phyloP scores from a whole-genome alignment of 1,140 invertebrate genomes.

The Trichonephila clavata region DNA sequence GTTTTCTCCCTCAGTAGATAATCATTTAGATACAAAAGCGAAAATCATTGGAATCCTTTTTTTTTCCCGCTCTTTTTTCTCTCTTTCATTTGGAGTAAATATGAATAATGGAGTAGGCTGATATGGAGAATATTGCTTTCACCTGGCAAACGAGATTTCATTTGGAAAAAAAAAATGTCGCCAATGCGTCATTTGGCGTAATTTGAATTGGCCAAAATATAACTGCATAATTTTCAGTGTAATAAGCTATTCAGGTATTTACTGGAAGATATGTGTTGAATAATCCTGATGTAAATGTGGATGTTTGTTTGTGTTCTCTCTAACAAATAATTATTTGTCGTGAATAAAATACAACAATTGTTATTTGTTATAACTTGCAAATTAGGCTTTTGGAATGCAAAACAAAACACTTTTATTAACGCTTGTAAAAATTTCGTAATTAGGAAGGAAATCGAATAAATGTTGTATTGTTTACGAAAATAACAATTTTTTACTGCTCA shows the following conservation, averaged over 20 bases:
- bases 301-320: background rate
- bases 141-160: background rate
- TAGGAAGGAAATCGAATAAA: no score
- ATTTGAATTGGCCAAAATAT: background rate
- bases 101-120: constrained; percentile 10
- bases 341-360: no score
- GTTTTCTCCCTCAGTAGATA: constrained; percentile 6
- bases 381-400: no score
- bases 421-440: no score
- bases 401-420: no score
- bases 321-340: no score
- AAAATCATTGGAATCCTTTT: background rate
- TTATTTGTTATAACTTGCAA: no score
- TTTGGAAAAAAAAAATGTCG: constrained; percentile 3
- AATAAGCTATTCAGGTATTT: background rate
- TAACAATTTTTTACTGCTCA: no score
- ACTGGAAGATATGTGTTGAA: background rate
- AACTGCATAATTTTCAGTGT: background rate
- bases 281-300: background rate
- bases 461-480: no score
- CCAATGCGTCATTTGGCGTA: background rate
- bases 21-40: background rate
- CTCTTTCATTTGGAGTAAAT: background rate
- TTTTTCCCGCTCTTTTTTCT: background rate
- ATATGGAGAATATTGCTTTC: background rate